A percentile compares a stretch with the other conserved stretches of the same genome.
phyloP scores from a whole-genome alignment of 2,113 vertebrate genomes.

The Phalacrocorax aristotelis region DNA sequence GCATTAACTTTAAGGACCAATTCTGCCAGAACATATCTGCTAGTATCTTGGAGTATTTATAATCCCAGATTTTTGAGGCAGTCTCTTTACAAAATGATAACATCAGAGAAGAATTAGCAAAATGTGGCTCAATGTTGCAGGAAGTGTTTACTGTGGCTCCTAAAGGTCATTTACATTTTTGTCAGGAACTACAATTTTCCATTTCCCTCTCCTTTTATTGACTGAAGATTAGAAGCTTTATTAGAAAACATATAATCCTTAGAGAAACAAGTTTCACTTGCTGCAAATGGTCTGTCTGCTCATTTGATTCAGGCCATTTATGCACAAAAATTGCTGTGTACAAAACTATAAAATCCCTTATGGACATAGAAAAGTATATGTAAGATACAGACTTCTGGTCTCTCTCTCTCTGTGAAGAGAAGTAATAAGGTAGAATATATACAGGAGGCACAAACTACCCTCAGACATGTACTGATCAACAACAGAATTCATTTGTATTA shows the following conservation, averaged over 20 bases:
- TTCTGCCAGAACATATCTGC: neutral
- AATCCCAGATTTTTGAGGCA: neutral
- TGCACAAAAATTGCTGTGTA: neutral
- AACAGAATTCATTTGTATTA: neutral
- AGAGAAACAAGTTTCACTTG: neutral
- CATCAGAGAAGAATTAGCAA: neutral
- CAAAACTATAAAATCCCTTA: neutral
- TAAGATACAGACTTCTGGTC: neutral
- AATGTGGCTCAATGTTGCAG: neutral
- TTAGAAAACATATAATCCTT: slow-evolving; percentile 3
- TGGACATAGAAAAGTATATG: neutral
- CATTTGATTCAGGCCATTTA: neutral
- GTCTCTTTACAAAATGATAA: neutral
- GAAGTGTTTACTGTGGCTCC: neutral
- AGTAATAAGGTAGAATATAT: neutral
- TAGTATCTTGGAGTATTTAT: neutral
- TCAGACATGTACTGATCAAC: neutral
- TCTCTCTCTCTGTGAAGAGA: neutral
- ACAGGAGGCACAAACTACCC: neutral
- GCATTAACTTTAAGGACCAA: neutral
- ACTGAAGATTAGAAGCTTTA: neutral
- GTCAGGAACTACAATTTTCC: neutral
- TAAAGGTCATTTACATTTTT: neutral
- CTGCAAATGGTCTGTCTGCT: neutral
- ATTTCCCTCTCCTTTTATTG: neutral